Evolutionary conservation across 2,888 invertebrate genomes (phyloP).

Genomic region (Hirudinaria manillensis): DNA sequence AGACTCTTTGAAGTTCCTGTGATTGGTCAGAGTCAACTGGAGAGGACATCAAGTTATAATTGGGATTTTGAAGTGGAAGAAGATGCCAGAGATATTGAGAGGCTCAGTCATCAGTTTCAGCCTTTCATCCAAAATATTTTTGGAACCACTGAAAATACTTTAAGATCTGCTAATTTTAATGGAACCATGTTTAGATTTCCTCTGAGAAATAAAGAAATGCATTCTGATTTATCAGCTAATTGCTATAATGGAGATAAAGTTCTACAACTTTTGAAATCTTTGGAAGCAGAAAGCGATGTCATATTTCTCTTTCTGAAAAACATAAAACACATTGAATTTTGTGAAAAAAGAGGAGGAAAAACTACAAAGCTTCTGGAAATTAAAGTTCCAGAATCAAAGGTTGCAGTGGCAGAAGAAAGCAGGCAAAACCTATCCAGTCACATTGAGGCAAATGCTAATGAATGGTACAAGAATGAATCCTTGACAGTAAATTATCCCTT

Average conservation of each 20-base stretch:
- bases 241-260: conserved; percentile 43
- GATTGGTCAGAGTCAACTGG: conserved; percentile 19
- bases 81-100: conserved; percentile 26
- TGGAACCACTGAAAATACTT: conserved; percentile 36
- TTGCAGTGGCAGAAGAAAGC: background rate
- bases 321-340: conserved; percentile 39
- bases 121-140: conserved; percentile 42
- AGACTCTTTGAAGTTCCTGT: conserved; percentile 39
- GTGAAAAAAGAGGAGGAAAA: background rate
- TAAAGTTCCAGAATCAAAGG: background rate
- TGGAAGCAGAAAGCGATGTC: conserved; percentile 42
- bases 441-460: background rate
- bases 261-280: conserved; percentile 41
- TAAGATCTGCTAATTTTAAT: conserved; percentile 38
- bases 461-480: conserved; percentile 1
- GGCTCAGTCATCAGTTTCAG: conserved; percentile 39
- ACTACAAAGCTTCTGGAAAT: conserved; percentile 15
- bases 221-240: conserved; percentile 44
- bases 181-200: conserved; percentile 51
- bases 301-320: conserved; percentile 46
- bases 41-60: conserved; percentile 39
- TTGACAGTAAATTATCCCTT: conserved; percentile 26
- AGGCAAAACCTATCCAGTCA: conserved; percentile 10
- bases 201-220: conserved; percentile 39
- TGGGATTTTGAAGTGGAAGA: conserved; percentile 37